Conservation (phyloP, 2,888 invertebrate species). For the Brachyptera risi region DNA sequence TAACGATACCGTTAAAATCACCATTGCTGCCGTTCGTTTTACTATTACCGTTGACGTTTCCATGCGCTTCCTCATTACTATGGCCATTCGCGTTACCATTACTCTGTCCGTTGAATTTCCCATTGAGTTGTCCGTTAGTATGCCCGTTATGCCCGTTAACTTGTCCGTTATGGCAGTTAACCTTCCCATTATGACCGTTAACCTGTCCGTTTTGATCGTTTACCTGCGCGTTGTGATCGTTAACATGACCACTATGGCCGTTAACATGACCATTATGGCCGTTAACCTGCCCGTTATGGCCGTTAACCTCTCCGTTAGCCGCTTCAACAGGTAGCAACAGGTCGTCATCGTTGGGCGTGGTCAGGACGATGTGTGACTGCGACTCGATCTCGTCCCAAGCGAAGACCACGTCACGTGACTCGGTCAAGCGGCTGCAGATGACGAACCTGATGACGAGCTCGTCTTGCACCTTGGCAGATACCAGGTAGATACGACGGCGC, state of each 20-base stretch:
- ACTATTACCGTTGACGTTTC: not conserved
- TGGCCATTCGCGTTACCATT: not conserved
- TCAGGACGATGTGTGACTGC: constrained; percentile 47
- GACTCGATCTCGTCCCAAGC: constrained; percentile 70
- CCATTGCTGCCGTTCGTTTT: not conserved
- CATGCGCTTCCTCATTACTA: not conserved
- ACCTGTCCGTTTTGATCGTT: no score
- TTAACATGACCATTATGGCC: no score
- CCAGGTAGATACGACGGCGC: constrained; percentile 74
- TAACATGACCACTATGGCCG: not conserved
- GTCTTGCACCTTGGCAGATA: constrained; percentile 67
- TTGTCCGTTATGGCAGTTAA: no score
- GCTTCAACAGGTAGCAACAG: no score
- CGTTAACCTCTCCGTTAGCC: not conserved
- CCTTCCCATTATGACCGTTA: no score
- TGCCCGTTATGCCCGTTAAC: no score
- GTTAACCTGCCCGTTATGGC: no score
- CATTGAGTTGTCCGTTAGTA: no score
- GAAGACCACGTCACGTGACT: constrained; percentile 65
- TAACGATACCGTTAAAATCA: not conserved
- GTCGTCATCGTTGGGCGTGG: constrained; percentile 1
- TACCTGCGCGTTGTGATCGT: no score
- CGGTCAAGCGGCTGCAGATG: constrained; percentile 69
- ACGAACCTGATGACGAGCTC: constrained; percentile 75
- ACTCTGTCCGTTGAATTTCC: no score